Base-by-base conservation (phyloP, 92 coral and sea anemone genomes). In the Scolanthus callimorphus region DNA sequence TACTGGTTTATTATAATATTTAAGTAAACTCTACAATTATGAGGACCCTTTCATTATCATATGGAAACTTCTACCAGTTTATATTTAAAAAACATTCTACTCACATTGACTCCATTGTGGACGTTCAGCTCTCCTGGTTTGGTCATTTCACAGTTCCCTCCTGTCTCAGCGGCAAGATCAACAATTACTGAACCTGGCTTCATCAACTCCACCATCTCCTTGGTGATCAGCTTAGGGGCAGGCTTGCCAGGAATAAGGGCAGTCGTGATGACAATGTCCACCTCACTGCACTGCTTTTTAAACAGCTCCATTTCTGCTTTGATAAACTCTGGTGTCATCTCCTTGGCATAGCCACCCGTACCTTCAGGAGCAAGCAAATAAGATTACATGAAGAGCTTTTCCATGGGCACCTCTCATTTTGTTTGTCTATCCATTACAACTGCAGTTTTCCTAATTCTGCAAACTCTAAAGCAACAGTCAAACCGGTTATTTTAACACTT, bases 231-330 rank as follows among this genome's bases (percentile, higher is more conserved):
- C 39, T 81, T 88, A 11, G 98, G 98, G 11, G 96, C 98, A 12
- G 98, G 90, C 55, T 81, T 92, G 39, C 98, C 98, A 25, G 98
- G 98, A 29, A 92, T 88, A 59, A 92, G 67, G 17, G 98, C 98
- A 10, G 98, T 92, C 9, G 96, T 80, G 67, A 92, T 77, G 34
- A 92, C 85, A 49, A 92, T 80, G 63, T 92, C 98, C 3, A 92
- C 96, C 21, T 92, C 98, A 67, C 86, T 88, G 61, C 96, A 90
- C 76, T 92, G 98, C 30, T 92, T 92, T 50, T 96, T 96, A 81
- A 92, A 84, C 49, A 92, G 51, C 8, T 69, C 90, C 88, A 77
- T 85, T 60, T 88, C 94, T 27, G 98, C 98, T 57, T 84, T 69
- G 24, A 84, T 80, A 44, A 80, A 92, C 54, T 80, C 96, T 19